Evolutionary conservation across 1,140 invertebrate genomes (phyloP).

Genomic region (Dendrolimus punctatus): DNA sequence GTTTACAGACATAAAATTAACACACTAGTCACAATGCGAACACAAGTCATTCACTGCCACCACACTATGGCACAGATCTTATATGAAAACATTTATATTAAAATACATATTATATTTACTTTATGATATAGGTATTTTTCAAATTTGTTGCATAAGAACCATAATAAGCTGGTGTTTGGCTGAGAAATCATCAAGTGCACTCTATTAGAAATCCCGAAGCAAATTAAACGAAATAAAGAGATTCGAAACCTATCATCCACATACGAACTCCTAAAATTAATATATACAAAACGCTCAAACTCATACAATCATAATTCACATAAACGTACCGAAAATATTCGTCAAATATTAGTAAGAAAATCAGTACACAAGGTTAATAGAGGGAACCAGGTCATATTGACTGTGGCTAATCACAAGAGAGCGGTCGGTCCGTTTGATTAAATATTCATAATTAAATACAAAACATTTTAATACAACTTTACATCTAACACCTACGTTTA

Average conservation of each 20-base stretch:
- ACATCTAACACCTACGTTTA: constrained; percentile 68
- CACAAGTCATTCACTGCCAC: constrained; percentile 57
- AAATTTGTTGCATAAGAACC: constrained; percentile 6
- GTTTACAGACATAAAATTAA: constrained; percentile 63
- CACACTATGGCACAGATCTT: constrained; percentile 68
- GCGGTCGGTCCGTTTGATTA: constrained; percentile 60
- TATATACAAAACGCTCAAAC: constrained; percentile 66
- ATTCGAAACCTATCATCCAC: constrained; percentile 68
- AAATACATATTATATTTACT: background rate
- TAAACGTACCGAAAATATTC: constrained; percentile 28
- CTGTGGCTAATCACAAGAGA: constrained; percentile 65
- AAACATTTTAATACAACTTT: constrained; percentile 69
- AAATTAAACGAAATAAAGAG: constrained; percentile 45
- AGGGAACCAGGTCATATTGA: constrained; percentile 48
- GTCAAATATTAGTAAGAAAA: constrained; percentile 38
- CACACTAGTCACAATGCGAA: constrained; percentile 53
- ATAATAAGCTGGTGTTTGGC: constrained; percentile 13
- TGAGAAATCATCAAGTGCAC: constrained; percentile 12
- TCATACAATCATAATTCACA: constrained; percentile 55
- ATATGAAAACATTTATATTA: constrained; percentile 34
- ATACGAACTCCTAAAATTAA: constrained; percentile 65
- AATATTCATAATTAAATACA: constrained; percentile 68
- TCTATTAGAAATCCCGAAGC: constrained; percentile 21
- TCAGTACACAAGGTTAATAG: constrained; percentile 41
- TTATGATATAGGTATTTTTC: background rate